Percentiles rank a stretch among this genome's conserved stretches.
These are phyloP conservation scores for Agriopis aurantiaria DNA, from an alignment of 2,888 invertebrate species.

Conservation along the genomic window DNA sequence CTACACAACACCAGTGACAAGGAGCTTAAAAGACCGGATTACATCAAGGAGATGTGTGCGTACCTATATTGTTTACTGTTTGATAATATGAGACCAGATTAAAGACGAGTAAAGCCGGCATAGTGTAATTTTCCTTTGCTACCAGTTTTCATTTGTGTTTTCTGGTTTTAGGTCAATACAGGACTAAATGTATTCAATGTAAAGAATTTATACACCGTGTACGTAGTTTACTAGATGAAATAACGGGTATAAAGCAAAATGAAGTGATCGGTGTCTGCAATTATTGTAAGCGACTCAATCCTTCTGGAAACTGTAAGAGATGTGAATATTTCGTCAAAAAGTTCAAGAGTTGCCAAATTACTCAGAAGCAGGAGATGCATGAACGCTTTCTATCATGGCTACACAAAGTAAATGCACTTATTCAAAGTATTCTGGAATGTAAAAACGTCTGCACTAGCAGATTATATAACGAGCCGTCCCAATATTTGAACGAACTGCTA, in stretches of 20 bases:
- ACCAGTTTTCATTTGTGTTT: neutral
- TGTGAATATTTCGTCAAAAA: slow-evolving; percentile 57
- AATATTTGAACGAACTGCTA: slow-evolving; percentile 45
- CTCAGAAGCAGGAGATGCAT: slow-evolving; percentile 44
- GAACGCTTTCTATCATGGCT: slow-evolving; percentile 52
- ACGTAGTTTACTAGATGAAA: slow-evolving; percentile 56
- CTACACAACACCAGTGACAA: slow-evolving; percentile 49
- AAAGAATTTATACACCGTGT: slow-evolving; percentile 54
- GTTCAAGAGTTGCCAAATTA: slow-evolving; percentile 47
- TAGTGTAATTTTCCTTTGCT: neutral
- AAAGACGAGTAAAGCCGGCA: neutral
- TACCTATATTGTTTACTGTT: slow-evolving; percentile 6
- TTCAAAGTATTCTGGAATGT: slow-evolving; percentile 50
- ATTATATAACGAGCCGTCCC: slow-evolving; percentile 41
- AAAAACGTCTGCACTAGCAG: slow-evolving; percentile 47
- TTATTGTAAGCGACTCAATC: slow-evolving; percentile 54
- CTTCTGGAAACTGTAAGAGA: slow-evolving; percentile 55
- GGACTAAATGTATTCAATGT: slow-evolving; percentile 57
- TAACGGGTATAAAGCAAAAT: slow-evolving; percentile 54
- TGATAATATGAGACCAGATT: neutral
- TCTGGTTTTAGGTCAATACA: slow-evolving; percentile 51
- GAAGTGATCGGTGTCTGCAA: slow-evolving; percentile 56
- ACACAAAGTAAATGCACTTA: slow-evolving; percentile 51
- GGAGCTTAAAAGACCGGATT: slow-evolving; percentile 48
- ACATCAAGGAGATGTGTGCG: slow-evolving; percentile 55